Evolutionary conservation across 2,797 vertebrate genomes (phyloP), one percentile per base, ranked within the genome.

Genomic region (Odontamblyopus rebecca): DNA sequence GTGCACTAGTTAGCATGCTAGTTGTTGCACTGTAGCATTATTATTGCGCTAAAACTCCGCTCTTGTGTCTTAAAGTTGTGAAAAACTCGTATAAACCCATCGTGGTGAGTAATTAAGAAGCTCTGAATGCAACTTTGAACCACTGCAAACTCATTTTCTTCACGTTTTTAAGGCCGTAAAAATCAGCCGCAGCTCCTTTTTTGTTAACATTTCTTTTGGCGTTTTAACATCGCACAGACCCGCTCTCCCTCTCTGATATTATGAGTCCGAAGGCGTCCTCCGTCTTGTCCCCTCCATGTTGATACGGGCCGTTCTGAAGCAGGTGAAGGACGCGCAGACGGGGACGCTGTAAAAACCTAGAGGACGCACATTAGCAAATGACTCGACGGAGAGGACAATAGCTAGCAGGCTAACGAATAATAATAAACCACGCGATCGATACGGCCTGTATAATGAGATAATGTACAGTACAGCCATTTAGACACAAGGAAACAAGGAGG

Each of bases 301-400:
- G 56, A 27, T 13, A 54, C n/a, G 1, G 56, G 3, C 56, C 1
- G 26, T 27, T 5, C n/a, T 59, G 56, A 12, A 6, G 19, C 19
- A 66, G 69, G 19, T 73, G 73, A 83, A 88, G 80, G 82, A 48
- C 77, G 0, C 68, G 68, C 48, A 27, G 5, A 5, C 79, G 30
- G 5, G 1, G 30, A 27, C 57, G 18, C 3, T 56, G 0, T 29
- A 19, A 29, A 23, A 56, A 41, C 44, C 26, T 54, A 61, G 19
- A 66, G 63, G 63, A 65, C 23, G 7, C 38, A 48, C 26, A 65
- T 65, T 65, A 48, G 38, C 63, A 66, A 61, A 61, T 61, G 60
- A 18, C 29, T 61, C 32, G 4, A 35, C n/a, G 30, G 60, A 35
- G 60, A 32, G 29, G 30, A 41, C 61, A 63, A 41, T 38, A 23